Conservation (phyloP, 1,140 invertebrate genomes). For the Drosophila truncata region DNA sequence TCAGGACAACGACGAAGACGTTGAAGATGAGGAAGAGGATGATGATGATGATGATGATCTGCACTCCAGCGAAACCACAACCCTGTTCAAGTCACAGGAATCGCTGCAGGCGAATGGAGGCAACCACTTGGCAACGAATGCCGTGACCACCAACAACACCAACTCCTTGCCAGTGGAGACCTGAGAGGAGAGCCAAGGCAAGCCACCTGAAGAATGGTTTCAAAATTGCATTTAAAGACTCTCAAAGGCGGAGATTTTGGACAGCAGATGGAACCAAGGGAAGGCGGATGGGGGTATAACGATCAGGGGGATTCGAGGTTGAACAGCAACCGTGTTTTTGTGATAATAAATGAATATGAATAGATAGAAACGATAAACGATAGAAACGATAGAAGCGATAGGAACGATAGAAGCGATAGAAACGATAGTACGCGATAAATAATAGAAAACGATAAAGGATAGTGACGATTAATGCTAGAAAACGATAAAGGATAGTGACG, state of each 20-base stretch:
- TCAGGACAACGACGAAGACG: conserved; percentile 11
- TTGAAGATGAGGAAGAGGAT: conserved; percentile 37
- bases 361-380: conserved; percentile 25
- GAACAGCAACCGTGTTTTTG: conserved; percentile 57
- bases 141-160: background rate
- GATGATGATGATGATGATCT: conserved; percentile 62
- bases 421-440: conserved; percentile 17
- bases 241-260: conserved; percentile 5
- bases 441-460: conserved; percentile 31
- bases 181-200: conserved; percentile 14
- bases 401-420: conserved; percentile 34
- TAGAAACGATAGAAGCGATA: conserved; percentile 11
- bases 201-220: conserved; percentile 60
- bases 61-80: conserved; percentile 72
- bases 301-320: conserved; percentile 1
- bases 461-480: conserved; percentile 42
- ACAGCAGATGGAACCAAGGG: background rate
- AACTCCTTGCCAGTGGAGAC: conserved; percentile 39
- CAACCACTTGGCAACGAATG: conserved; percentile 14
- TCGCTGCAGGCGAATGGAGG: conserved; percentile 61
- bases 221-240: conserved; percentile 71
- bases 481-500: conserved; percentile 27
- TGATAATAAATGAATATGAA: conserved; percentile 75
- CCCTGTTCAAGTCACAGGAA: conserved; percentile 67
- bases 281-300: background rate